phyloP scores from a whole-genome alignment of 2,113 vertebrate species.

The Perca fluviatilis region DNA sequence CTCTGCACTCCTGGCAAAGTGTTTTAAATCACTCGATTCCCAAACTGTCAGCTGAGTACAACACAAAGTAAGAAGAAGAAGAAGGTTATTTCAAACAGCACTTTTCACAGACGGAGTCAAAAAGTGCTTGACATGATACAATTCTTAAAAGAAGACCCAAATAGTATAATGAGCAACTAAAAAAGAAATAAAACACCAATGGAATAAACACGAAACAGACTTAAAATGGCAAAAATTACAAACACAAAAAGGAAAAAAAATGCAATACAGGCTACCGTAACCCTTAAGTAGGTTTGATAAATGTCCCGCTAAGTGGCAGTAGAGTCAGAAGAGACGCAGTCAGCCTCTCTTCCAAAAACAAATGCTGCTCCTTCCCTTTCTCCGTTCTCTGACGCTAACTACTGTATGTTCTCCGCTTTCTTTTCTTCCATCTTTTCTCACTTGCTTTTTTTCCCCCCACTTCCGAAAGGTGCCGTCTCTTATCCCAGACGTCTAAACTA shows the following conservation, averaged over 20 bases:
- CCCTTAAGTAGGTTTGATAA: neutral
- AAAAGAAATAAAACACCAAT: too few relatives aligned
- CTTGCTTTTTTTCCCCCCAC: neutral
- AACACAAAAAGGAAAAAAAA: neutral
- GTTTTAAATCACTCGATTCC: neutral
- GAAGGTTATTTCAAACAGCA: too few relatives aligned
- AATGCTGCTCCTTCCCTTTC: neutral
- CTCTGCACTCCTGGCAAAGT: constrained; percentile 27
- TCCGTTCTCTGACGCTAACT: neutral
- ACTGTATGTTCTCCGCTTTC: constrained; percentile 1
- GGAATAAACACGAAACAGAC: too few relatives aligned
- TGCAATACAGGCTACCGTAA: neutral
- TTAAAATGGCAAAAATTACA: too few relatives aligned
- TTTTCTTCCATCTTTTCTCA: too few relatives aligned
- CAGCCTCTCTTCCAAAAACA: neutral
- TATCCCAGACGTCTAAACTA: constrained; percentile 1
- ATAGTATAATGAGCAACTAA: too few relatives aligned
- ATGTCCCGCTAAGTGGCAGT: neutral
- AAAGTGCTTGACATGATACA: too few relatives aligned
- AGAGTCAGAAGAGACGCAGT: neutral
- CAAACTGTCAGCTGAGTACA: neutral
- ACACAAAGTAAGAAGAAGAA: too few relatives aligned
- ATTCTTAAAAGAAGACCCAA: too few relatives aligned
- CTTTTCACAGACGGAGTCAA: too few relatives aligned
- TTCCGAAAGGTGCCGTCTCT: constrained; percentile 3